phyloP scores from a whole-genome alignment of 1,140 invertebrate genomes.

The Hermatobates lingyangjiaoensis region DNA sequence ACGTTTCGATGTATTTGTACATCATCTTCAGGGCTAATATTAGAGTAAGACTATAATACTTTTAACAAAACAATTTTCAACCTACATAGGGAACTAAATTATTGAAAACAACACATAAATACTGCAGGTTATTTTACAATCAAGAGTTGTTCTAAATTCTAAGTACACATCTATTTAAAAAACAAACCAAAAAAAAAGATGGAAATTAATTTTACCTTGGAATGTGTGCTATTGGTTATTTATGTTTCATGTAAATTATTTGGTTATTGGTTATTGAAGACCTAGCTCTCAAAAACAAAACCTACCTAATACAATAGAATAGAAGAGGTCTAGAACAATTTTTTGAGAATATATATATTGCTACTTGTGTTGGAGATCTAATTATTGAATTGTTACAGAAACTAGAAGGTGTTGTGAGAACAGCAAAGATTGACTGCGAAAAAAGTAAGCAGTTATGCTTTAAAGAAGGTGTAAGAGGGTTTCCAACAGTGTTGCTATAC shows the following conservation, averaged over 20 bases:
- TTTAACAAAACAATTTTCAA: no score
- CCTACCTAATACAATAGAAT: background rate
- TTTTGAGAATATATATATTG: background rate
- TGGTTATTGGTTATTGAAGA: background rate
- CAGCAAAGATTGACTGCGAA: constrained; percentile 38
- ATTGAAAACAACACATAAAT: no score
- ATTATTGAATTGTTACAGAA: constrained; percentile 23
- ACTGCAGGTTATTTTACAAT: no score
- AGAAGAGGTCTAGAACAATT: no score
- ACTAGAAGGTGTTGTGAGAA: constrained; percentile 29
- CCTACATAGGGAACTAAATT: no score
- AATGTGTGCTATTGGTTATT: background rate
- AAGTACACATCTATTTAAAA: no score
- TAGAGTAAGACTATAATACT: no score
- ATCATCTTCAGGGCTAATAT: no score
- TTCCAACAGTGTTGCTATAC: constrained; percentile 31
- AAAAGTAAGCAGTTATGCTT: constrained; percentile 25
- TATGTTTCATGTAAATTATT: background rate
- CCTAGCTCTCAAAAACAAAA: background rate
- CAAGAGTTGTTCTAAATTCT: no score
- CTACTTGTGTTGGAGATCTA: background rate
- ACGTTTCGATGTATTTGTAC: no score
- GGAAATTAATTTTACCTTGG: no score
- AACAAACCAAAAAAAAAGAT: no score
- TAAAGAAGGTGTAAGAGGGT: constrained; percentile 28